Base-by-base conservation (phyloP, 2,113 vertebrate genomes). In the Muntiacus muntjak region DNA sequence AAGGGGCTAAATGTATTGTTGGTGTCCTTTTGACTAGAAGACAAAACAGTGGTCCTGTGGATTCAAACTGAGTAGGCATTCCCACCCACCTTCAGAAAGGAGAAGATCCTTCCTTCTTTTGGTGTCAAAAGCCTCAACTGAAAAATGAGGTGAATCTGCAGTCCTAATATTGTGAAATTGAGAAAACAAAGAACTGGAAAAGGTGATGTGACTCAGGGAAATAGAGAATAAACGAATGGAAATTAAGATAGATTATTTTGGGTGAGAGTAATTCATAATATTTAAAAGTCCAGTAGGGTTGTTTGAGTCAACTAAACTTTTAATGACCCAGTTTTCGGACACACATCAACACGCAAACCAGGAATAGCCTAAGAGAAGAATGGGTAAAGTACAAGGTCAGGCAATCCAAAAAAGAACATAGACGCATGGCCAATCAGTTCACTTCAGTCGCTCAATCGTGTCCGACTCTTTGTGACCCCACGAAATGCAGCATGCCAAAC, bases 221-320 rank as follows among this genome's bases (percentile, higher is more conserved):
- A 88, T 62, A 64, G 52, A 94, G 55, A 92, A 45, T 85, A 87
- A 67, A 91, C 1, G 17, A 78, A 93, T 87, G 81, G 71, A 83
- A 95, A 95, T 78, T 62, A 86, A 86, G 71, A 54, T 60, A 67
- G 64, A 91, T 94, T 88, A 55, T 93, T 98, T 90, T 45, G 14
- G 84, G 76, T 30, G 45, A 96, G 79, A 84, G 87, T 96, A 92
- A 93, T 78, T 97, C 62, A 94, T 87, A 92, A 91, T 74, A 91
- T 94, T 88, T 88, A 86, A 93, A 95, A 92, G 86, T 55, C 40
- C 64, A 28, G 23, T 71, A 95, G 95, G 95, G 94, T 96, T 96
- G 79, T 89, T 74, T 97, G 79, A 97, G 97, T 95, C 84, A 87
- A 79, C 78, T 96, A 91, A 97, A 97, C 94, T 94, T 13, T 94